These are phyloP conservation scores for Sinocyclocheilus maitianheensis DNA, from an alignment of 2,113 vertebrate genomes.

Conservation along the genomic window DNA sequence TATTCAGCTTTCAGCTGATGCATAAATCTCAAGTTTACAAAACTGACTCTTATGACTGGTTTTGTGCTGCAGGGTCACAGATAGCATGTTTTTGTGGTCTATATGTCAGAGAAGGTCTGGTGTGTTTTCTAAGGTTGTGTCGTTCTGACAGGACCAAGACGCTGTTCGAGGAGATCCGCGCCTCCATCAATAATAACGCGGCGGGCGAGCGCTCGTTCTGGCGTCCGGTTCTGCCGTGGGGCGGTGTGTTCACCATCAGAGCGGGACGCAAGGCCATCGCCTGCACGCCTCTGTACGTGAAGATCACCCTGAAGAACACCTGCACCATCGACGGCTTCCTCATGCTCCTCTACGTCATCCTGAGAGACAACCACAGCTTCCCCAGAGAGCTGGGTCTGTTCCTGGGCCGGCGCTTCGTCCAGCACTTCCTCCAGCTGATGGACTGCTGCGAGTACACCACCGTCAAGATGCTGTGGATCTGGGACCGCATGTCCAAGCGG, in stretches of 20 bases:
- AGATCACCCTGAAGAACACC: slow-evolving; percentile 87
- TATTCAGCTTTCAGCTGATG: too few relatives aligned
- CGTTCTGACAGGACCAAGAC: slow-evolving; percentile 81
- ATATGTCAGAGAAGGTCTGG: too few relatives aligned
- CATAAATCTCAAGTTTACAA: too few relatives aligned
- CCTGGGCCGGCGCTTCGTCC: slow-evolving; percentile 84
- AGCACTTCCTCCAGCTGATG: slow-evolving; percentile 88
- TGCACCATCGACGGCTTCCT: slow-evolving; percentile 91
- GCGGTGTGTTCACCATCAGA: slow-evolving; percentile 85
- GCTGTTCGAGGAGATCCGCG: slow-evolving; percentile 88
- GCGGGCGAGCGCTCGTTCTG: slow-evolving; percentile 86
- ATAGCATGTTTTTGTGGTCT: too few relatives aligned
- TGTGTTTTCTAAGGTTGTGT: not conserved
- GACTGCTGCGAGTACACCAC: slow-evolving; percentile 88
- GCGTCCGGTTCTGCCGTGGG: slow-evolving; percentile 90
- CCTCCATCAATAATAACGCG: slow-evolving; percentile 85
- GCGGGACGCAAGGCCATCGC: slow-evolving; percentile 87
- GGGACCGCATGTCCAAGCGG: slow-evolving; percentile 87
- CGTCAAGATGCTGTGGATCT: slow-evolving; percentile 90
- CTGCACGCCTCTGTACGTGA: slow-evolving; percentile 85
- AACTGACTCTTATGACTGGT: too few relatives aligned
- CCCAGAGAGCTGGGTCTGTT: slow-evolving; percentile 81
- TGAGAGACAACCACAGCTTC: slow-evolving; percentile 84
- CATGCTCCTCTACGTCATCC: slow-evolving; percentile 88
- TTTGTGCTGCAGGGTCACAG: too few relatives aligned